Conservation (phyloP, 2,797 vertebrate species). For the Selene dorsalis region DNA sequence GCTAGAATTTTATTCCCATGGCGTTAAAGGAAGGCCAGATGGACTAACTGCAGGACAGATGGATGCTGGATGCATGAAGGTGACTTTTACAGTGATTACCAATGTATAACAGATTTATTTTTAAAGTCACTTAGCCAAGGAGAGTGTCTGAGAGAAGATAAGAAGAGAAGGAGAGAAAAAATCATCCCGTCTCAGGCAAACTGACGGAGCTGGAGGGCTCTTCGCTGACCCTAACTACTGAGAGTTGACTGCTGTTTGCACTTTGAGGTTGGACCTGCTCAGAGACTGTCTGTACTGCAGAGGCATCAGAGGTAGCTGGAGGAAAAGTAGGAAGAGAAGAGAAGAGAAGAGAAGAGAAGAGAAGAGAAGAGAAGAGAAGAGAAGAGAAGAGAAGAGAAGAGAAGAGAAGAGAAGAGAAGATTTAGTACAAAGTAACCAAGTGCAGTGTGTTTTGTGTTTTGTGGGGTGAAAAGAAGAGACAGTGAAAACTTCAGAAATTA, state of each 20-base stretch:
- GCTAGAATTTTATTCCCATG: not conserved
- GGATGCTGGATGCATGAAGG: not conserved
- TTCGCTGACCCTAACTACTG: conserved; percentile 85
- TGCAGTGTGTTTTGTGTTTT: conserved; percentile 1
- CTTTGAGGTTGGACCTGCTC: conserved; percentile 84
- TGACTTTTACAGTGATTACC: conserved; percentile 7
- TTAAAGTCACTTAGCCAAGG: conserved; percentile 1
- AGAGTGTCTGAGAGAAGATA: conserved; percentile 22
- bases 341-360: conserved; percentile 18
- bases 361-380: conserved; percentile 29
- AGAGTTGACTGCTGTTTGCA: conserved; percentile 75
- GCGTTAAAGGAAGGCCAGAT: conserved; percentile 3
- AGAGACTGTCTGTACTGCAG: conserved; percentile 85
- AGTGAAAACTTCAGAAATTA: conserved; percentile 14
- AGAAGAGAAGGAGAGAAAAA: conserved; percentile 17
- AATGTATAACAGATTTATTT: not conserved
- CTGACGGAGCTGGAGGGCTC: conserved; percentile 75
- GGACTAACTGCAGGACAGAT: not conserved
- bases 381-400: conserved; percentile 6
- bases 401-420: conserved; percentile 12
- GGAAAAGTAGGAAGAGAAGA: conserved; percentile 51
- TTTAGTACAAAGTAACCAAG: conserved; percentile 38
- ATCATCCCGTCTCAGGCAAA: conserved; percentile 72
- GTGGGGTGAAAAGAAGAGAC: conserved; percentile 25
- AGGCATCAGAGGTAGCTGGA: conserved; percentile 80